A percentile compares a stretch with the other conserved stretches of the same genome.
These are phyloP conservation scores for Pterostichus niger DNA, from an alignment of 2,888 invertebrate genomes.

Conservation along the genomic window DNA sequence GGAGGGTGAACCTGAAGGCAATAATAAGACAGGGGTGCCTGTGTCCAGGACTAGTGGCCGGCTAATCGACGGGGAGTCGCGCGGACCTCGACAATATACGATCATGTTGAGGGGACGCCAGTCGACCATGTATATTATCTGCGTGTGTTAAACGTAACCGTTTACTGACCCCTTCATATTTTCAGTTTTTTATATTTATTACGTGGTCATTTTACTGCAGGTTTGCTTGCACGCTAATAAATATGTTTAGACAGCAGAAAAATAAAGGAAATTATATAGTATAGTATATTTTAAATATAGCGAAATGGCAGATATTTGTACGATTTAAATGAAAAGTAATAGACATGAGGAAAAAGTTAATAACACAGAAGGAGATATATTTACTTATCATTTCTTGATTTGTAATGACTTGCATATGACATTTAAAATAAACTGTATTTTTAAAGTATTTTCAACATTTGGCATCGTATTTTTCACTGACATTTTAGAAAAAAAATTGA, in stretches of 20 bases:
- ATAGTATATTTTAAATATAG: no score
- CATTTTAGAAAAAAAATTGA: no score
- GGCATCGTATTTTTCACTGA: no score
- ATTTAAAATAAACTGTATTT: no score
- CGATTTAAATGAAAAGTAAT: no score
- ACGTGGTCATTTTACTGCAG: constrained; percentile 16
- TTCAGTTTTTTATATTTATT: constrained; percentile 29
- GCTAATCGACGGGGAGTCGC: constrained; percentile 33
- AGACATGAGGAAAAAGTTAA: no score
- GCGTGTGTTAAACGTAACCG: constrained; percentile 47
- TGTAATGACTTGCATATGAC: no score
- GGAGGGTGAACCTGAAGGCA: constrained; percentile 43
- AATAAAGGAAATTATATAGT: no score
- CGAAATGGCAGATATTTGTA: no score
- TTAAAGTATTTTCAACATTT: no score
- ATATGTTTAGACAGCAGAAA: not conserved
- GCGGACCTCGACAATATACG: constrained; percentile 15
- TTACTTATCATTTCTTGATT: no score
- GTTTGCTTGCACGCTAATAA: constrained; percentile 3
- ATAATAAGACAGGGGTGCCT: constrained; percentile 51
- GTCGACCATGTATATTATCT: constrained; percentile 28
- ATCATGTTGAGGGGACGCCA: constrained; percentile 9
- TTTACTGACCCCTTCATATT: constrained; percentile 38
- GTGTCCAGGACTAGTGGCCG: constrained; percentile 37
- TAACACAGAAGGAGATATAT: no score